These are phyloP conservation scores for Limnephilus auricula DNA, from an alignment of 2,888 invertebrate species.

Conservation along the genomic window DNA sequence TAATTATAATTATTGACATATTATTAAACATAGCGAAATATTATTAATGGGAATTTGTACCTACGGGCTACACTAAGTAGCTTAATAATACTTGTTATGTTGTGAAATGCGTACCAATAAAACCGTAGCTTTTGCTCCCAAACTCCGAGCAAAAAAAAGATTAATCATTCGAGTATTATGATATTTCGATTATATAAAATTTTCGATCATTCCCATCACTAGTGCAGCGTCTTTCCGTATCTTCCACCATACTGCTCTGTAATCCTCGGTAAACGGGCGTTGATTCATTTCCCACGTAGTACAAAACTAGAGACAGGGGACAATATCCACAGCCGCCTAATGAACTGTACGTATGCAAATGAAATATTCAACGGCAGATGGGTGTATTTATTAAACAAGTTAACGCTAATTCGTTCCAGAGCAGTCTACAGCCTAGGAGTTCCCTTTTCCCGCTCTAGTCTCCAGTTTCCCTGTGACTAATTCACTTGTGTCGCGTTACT, in stretches of 20 bases:
- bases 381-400: conserved; percentile 58
- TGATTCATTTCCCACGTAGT: conserved; percentile 24
- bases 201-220: too few relatives aligned
- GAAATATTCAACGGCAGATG: conserved; percentile 50
- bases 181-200: too few relatives aligned
- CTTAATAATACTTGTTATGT: too few relatives aligned
- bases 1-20: too few relatives aligned
- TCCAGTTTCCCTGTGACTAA: too few relatives aligned
- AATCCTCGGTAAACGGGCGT: background rate
- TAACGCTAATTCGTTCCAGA: conserved; percentile 53
- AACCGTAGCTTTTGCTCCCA: too few relatives aligned
- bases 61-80: too few relatives aligned
- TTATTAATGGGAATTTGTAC: too few relatives aligned
- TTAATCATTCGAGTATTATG: too few relatives aligned
- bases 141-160: too few relatives aligned
- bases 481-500: background rate
- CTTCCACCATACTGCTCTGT: background rate
- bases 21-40: too few relatives aligned
- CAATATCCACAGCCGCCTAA: conserved; percentile 48
- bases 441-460: background rate
- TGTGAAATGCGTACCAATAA: too few relatives aligned
- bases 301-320: background rate
- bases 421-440: background rate
- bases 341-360: conserved; percentile 64
- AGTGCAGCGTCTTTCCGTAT: background rate